Evolutionary conservation across 2,113 vertebrate genomes (phyloP).

Genomic region (Panthera tigris): DNA sequence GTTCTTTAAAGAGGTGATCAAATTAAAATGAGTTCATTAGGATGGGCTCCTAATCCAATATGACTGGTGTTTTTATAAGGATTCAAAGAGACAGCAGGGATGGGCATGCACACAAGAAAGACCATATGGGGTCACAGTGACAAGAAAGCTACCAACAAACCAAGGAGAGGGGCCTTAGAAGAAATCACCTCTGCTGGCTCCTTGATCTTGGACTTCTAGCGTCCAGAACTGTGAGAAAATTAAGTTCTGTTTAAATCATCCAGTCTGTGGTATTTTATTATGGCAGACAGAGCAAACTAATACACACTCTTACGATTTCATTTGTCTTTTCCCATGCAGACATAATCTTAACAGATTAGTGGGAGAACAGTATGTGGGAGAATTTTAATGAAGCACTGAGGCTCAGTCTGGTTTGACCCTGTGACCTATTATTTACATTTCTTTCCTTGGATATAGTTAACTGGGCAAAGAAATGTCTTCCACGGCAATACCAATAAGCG

Average conservation of each 20-base stretch:
- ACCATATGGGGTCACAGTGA: background rate
- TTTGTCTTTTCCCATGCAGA: background rate
- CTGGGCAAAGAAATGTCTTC: background rate
- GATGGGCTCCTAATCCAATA: background rate
- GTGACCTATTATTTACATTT: background rate
- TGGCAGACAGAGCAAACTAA: background rate
- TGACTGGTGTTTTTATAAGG: background rate
- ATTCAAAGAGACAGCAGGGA: background rate
- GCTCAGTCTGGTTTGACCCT: background rate
- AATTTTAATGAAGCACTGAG: constrained; percentile 11
- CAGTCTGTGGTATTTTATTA: background rate
- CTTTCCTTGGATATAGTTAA: background rate
- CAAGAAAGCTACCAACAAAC: background rate
- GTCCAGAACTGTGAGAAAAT: background rate
- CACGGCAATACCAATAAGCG: background rate
- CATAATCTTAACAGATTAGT: background rate
- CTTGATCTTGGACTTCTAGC: background rate
- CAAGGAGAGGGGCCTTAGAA: background rate
- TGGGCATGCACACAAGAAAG: background rate
- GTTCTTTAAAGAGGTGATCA: background rate
- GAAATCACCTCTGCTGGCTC: background rate
- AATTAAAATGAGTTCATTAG: background rate
- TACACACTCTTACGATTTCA: background rate
- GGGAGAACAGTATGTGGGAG: background rate
- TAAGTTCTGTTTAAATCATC: background rate